Conservation (phyloP, 2,797 vertebrate genomes). For the Phalanger gymnotis region DNA sequence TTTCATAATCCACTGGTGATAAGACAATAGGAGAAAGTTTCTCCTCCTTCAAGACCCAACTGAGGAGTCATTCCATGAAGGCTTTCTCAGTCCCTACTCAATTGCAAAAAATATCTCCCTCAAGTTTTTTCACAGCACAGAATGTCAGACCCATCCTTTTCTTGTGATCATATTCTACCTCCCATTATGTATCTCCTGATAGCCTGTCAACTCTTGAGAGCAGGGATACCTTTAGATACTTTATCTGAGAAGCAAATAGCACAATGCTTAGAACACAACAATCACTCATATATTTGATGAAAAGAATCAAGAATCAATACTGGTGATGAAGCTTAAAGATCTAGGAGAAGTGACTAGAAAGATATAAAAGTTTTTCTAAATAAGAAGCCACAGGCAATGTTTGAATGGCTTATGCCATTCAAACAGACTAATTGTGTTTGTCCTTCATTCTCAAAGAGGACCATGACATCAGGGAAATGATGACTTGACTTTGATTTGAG, state of each 20-base stretch:
- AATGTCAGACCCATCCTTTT: neutral
- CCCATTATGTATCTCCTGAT: neutral
- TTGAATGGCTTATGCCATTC: neutral
- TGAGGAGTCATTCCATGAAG: neutral
- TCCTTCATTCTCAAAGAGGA: too few relatives aligned
- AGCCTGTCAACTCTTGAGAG: neutral
- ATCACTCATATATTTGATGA: neutral
- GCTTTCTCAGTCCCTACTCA: neutral
- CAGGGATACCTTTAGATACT: neutral
- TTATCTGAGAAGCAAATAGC: neutral
- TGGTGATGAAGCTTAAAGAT: neutral
- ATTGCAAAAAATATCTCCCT: neutral
- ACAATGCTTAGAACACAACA: neutral
- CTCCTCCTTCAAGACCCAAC: neutral
- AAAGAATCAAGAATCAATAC: neutral
- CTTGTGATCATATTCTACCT: neutral
- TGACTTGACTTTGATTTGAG: too few relatives aligned
- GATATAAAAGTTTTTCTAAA: neutral
- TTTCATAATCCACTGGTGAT: neutral
- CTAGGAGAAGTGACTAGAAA: neutral
- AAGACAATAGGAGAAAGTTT: neutral
- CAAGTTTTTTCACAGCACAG: neutral
- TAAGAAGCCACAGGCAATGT: neutral
- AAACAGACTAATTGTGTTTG: too few relatives aligned
- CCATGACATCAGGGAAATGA: too few relatives aligned